Evolutionary conservation across 2,888 invertebrate genomes (phyloP), one percentile per base, ranked within the genome.

Genomic region (Ceratothoa steindachneri): DNA sequence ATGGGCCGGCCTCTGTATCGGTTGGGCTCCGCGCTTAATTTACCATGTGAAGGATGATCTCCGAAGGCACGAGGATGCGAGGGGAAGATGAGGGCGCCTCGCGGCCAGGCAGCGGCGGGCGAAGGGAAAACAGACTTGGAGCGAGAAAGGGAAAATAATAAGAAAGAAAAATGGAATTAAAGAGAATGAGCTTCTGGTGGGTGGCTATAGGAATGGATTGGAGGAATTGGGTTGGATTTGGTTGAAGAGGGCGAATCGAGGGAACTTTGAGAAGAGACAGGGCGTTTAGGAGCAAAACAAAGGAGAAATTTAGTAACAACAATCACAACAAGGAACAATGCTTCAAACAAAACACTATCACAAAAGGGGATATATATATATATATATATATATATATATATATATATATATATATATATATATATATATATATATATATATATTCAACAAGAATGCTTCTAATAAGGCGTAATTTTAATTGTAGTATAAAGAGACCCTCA

Each of bases 41-140:
- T 72, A 75, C 75, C 75, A 75, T 75, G 75, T 74, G 67, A 74
- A 67, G 71, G 74, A 74, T 74, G 74, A 74, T 67, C 72, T 55
- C 67, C 68, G 24, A 67, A 29, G 67, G 71, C 71, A 41, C 69
- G 69, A 69, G 69, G 69, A 53, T 29, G 29, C 53, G 28, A 19
- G 30, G 12, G 29, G 28, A 19, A 4, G 28, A 28, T 55, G 53
- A 53, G 28, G 28, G 41, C 19, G 7, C 29, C 60, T 19, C 4
- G n/a, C 30, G 28, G 29, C 4, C 28, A 19, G 30, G 28, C 52
- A 28, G 29, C 15, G 41, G 41, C 2, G 22, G 2, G 30, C 15
- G 2, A 9, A 15, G 19, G 29, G 65, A 65, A 30, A 27, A 67
- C 30, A 67, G 67, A 30, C n/a, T 30, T n/a, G 27, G 30, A 67